Evolutionary conservation across 2,888 invertebrate genomes (phyloP).

Genomic region (Apeira syringaria): DNA sequence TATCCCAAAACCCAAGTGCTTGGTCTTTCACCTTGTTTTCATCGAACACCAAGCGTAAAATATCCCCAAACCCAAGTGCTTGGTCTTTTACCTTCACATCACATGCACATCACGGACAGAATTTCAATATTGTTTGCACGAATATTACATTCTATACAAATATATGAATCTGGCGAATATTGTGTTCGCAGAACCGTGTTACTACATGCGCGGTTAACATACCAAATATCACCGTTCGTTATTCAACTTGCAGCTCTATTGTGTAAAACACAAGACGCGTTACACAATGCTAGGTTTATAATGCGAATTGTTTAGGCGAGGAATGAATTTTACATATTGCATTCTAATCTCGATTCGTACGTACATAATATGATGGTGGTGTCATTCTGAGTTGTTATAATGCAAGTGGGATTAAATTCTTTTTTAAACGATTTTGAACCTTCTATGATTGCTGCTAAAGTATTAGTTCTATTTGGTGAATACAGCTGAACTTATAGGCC

Average conservation of each 20-base stretch:
- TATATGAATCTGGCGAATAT: constrained; percentile 14
- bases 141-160: constrained; percentile 27
- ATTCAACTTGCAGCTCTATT: constrained; percentile 3
- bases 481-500: too few relatives aligned
- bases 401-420: constrained; percentile 4
- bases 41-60: too few relatives aligned
- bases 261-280: not conserved
- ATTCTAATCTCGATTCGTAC: constrained; percentile 45
- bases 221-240: not conserved
- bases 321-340: constrained; percentile 69
- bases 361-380: too few relatives aligned
- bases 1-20: too few relatives aligned
- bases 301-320: constrained; percentile 40
- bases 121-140: constrained; percentile 18
- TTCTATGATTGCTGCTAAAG: too few relatives aligned
- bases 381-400: constrained; percentile 1
- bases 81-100: constrained; percentile 11
- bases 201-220: constrained; percentile 40
- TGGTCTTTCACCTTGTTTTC: too few relatives aligned
- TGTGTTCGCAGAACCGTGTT: constrained; percentile 30
- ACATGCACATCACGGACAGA: constrained; percentile 3
- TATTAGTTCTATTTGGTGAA: too few relatives aligned
- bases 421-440: too few relatives aligned
- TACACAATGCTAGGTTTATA: not conserved
- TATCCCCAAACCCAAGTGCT: not conserved